Percentiles rank a stretch among this genome's conserved stretches.
Conservation (phyloP, 2,797 vertebrate genomes). For the Melopsittacus undulatus region DNA sequence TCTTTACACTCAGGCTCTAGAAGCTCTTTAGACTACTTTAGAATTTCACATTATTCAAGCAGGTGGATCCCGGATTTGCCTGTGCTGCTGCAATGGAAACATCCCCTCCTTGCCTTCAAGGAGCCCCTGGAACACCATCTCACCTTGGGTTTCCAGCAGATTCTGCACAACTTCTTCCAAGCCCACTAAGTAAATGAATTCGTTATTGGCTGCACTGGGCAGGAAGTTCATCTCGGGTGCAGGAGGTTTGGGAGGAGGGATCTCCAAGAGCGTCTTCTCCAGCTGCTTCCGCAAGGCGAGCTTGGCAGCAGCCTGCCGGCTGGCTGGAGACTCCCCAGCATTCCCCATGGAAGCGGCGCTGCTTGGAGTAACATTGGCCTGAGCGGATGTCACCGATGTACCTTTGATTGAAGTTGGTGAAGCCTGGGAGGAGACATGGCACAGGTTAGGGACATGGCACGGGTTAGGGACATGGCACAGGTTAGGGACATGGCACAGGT, state of each 20-base stretch:
- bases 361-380: conserved; percentile 71
- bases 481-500: background rate
- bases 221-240: conserved; percentile 95
- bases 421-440: conserved; percentile 71
- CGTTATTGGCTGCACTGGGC: conserved; percentile 96
- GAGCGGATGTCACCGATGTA: conserved; percentile 79
- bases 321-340: conserved; percentile 88
- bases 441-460: background rate
- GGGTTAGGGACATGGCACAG: background rate
- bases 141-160: conserved; percentile 92
- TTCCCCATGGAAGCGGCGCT: conserved; percentile 74
- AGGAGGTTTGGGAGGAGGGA: conserved; percentile 94
- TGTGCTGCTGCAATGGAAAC: background rate
- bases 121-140: background rate
- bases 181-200: conserved; percentile 97
- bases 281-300: conserved; percentile 94
- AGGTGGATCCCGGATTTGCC: background rate
- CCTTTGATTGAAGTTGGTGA: conserved; percentile 89
- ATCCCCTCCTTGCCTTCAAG: background rate
- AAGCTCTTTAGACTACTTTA: background rate
- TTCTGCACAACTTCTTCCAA: conserved; percentile 98
- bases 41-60: background rate
- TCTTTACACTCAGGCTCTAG: background rate
- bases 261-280: conserved; percentile 96
- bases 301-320: conserved; percentile 94